Percentiles rank a stretch among this genome's conserved stretches.
phyloP scores from a whole-genome alignment of 2,113 vertebrate species.

The Aphelocoma coerulescens region DNA sequence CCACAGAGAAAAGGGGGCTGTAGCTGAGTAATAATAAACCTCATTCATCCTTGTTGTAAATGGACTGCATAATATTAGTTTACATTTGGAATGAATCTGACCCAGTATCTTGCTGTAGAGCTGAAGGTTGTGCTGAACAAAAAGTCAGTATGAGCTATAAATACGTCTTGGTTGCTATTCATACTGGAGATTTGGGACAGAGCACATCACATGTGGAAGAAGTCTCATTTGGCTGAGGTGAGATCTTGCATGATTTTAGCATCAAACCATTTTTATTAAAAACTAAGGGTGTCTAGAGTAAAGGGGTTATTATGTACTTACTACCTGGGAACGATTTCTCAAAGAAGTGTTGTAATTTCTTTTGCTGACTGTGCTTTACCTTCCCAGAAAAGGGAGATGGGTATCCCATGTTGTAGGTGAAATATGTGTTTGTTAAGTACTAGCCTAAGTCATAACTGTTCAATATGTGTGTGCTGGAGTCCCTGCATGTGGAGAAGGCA shows the following conservation, averaged over 20 bases:
- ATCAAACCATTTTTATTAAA: neutral
- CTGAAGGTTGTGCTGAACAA: conserved; percentile 1
- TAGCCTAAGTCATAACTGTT: neutral
- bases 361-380: neutral
- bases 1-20: neutral
- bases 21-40: neutral
- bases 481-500: neutral
- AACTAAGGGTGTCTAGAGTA: neutral
- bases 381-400: neutral
- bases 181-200: neutral
- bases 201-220: neutral
- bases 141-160: conserved; percentile 39
- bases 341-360: neutral
- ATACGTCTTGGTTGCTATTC: neutral
- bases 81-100: neutral
- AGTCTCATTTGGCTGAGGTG: neutral
- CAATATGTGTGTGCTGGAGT: neutral
- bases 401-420: neutral
- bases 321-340: neutral
- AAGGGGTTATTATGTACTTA: neutral
- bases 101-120: neutral
- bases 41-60: conserved; percentile 33
- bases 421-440: neutral
- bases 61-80: neutral
- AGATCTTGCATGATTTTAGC: neutral